A percentile compares a stretch with the other conserved stretches of the same genome.
These are phyloP conservation scores for Drosophila micromelanica DNA, from an alignment of 1,140 invertebrate species.

Conservation along the genomic window DNA sequence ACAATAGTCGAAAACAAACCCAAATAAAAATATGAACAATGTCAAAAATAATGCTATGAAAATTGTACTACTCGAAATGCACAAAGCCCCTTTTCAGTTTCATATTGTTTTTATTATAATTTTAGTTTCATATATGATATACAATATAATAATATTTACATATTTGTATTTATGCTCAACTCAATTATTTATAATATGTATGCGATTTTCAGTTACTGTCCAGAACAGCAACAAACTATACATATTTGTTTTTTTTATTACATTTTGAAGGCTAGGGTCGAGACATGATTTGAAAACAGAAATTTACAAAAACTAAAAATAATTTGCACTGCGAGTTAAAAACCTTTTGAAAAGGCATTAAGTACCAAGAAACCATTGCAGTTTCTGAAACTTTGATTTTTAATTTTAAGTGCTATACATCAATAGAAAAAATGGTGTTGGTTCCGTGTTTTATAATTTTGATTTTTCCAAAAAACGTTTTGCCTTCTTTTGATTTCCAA, in stretches of 20 bases:
- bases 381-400: slow-evolving; percentile 20
- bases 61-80: slow-evolving; percentile 73
- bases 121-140: slow-evolving; percentile 54
- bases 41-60: slow-evolving; percentile 73
- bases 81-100: slow-evolving; percentile 68
- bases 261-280: slow-evolving; percentile 76
- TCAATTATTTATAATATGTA: slow-evolving; percentile 30
- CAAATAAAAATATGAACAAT: slow-evolving; percentile 46
- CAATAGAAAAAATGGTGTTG: slow-evolving; percentile 55
- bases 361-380: slow-evolving; percentile 20
- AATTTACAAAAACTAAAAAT: slow-evolving; percentile 47
- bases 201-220: slow-evolving; percentile 17
- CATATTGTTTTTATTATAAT: slow-evolving; percentile 43
- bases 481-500: slow-evolving; percentile 32
- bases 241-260: slow-evolving; percentile 11
- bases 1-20: slow-evolving; percentile 65
- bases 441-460: slow-evolving; percentile 45
- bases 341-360: slow-evolving; percentile 19
- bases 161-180: slow-evolving; percentile 39
- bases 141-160: slow-evolving; percentile 32
- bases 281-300: slow-evolving; percentile 51
- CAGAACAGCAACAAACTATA: slow-evolving; percentile 2
- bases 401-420: slow-evolving; percentile 22
- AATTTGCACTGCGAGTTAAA: slow-evolving; percentile 80
- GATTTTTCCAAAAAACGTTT: slow-evolving; percentile 47